Evolutionary conservation across 1,140 invertebrate genomes (phyloP).

Genomic region (Penaeus indicus): DNA sequence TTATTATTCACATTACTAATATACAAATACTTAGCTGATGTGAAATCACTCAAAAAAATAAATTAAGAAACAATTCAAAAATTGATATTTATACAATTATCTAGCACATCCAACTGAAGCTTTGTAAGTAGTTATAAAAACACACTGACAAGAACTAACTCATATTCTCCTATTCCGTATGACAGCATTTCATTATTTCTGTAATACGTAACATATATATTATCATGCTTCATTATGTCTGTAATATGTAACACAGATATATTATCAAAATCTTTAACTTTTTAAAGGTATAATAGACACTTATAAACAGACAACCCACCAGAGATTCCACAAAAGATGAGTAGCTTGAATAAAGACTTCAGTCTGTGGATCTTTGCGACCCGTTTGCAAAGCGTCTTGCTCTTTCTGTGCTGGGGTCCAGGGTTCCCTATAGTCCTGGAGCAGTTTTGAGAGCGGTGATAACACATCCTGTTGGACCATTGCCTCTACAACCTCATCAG

Average conservation of each 20-base stretch:
- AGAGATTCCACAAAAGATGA: constrained; percentile 79
- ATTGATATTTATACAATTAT: no score
- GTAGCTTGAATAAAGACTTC: constrained; percentile 79
- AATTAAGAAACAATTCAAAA: no score
- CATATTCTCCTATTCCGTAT: no score
- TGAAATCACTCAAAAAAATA: background rate
- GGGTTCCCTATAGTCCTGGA: constrained; percentile 6
- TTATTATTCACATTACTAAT: constrained; percentile 71
- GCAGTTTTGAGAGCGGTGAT: constrained; percentile 38
- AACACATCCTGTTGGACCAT: constrained; percentile 82
- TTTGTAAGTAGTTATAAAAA: no score
- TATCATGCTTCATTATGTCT: background rate
- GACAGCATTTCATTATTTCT: background rate
- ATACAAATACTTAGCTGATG: background rate
- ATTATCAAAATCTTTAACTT: background rate
- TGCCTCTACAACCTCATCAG: constrained; percentile 73
- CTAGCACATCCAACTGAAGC: no score
- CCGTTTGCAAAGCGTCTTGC: background rate
- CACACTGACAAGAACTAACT: no score
- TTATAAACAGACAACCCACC: constrained; percentile 69
- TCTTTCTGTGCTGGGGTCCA: constrained; percentile 40
- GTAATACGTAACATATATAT: background rate
- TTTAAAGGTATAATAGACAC: background rate
- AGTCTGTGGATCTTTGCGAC: constrained; percentile 72
- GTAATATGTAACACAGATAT: background rate